Percentiles rank a stretch among this genome's conserved stretches.
phyloP scores from a whole-genome alignment of 2,113 vertebrate genomes.

The Oxyruncus cristatus region DNA sequence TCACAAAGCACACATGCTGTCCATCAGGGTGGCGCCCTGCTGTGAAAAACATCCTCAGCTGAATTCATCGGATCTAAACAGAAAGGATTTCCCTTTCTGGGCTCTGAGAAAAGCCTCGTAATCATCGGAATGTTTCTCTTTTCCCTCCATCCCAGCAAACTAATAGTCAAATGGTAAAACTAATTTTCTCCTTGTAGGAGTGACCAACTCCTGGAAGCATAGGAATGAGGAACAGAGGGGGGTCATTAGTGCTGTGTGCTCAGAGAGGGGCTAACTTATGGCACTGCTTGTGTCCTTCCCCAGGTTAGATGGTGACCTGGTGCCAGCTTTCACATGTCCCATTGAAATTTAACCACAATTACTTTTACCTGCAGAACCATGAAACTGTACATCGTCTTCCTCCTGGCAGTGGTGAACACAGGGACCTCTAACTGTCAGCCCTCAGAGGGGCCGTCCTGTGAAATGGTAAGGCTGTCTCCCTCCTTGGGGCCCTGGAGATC shows the following conservation, averaged over 20 bases:
- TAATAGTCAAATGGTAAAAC: background rate
- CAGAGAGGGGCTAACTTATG: background rate
- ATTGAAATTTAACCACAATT: background rate
- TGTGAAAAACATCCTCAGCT: background rate
- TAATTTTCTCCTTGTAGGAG: background rate
- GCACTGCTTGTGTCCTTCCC: background rate
- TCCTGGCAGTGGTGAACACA: slow-evolving; percentile 74
- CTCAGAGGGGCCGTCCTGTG: slow-evolving; percentile 71
- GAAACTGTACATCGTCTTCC: slow-evolving; percentile 76
- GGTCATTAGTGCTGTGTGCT: background rate
- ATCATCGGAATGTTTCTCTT: background rate
- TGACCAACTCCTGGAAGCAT: background rate
- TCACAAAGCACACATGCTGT: accelerated
- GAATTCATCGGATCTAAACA: background rate
- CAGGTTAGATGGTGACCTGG: no score
- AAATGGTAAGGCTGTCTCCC: slow-evolving; percentile 76
- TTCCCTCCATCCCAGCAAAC: background rate
- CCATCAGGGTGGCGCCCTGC: background rate
- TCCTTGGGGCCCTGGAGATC: background rate
- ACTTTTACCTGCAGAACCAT: slow-evolving; percentile 77
- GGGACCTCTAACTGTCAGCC: slow-evolving; percentile 61
- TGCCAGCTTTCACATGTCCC: background rate
- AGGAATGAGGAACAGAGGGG: background rate
- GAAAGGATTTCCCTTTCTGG: background rate
- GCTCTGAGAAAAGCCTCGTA: background rate